Conservation (phyloP, 2,888 invertebrate species). For the Alsophila aescularia region DNA sequence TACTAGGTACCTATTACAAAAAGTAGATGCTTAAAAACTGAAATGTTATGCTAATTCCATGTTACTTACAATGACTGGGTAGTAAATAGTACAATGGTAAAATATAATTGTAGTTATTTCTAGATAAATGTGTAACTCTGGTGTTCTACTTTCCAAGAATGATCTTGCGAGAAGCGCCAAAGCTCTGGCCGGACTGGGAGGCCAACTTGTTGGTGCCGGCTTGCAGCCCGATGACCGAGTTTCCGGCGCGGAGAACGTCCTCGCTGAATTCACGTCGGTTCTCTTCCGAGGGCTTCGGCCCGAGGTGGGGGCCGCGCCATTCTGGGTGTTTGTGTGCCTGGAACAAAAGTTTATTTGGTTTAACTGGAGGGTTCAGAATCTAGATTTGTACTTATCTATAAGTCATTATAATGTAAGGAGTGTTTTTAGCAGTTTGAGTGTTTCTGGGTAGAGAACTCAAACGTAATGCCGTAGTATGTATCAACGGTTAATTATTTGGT, state of each 20-base stretch:
- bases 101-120: not conserved
- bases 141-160: conserved; percentile 88
- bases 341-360: conserved; percentile 26
- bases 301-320: conserved; percentile 92
- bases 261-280: conserved; percentile 92
- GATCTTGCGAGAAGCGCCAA: conserved; percentile 93
- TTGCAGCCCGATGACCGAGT: conserved; percentile 93
- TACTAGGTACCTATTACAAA: no score
- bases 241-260: conserved; percentile 92
- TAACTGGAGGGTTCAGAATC: not conserved
- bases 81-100: not conserved
- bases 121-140: not conserved
- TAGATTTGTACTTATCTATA: conserved; percentile 1
- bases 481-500: no score
- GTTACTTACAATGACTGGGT: not conserved
- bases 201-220: conserved; percentile 94
- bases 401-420: no score
- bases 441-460: no score
- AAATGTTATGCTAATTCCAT: no score
- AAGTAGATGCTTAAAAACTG: no score
- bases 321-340: conserved; percentile 92
- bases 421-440: no score
- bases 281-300: conserved; percentile 94
- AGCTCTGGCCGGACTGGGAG: conserved; percentile 93
- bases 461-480: no score